phyloP scores from a whole-genome alignment of 2,113 vertebrate species.

The Vulpes ferrilata region DNA sequence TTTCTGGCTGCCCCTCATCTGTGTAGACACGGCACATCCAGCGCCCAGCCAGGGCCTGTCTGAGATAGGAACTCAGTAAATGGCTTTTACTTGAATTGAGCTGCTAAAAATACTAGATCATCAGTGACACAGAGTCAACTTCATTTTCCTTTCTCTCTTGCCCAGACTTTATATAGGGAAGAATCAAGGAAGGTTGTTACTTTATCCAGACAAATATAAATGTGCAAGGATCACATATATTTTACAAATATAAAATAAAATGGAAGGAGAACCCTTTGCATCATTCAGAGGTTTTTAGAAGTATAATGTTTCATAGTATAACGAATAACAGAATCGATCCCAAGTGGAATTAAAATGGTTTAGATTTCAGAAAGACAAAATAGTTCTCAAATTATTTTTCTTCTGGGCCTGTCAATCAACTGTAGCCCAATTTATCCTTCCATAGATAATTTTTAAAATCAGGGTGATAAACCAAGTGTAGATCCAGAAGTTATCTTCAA shows the following conservation, averaged over 20 bases:
- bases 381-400: slow-evolving; percentile 60
- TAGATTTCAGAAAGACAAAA: slow-evolving; percentile 66
- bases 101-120: neutral
- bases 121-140: neutral
- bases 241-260: slow-evolving; percentile 5
- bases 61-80: neutral
- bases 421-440: neutral
- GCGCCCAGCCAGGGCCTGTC: neutral
- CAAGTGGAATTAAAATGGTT: slow-evolving; percentile 59
- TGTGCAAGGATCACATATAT: neutral
- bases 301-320: slow-evolving; percentile 55
- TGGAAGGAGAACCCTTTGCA: neutral
- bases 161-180: neutral
- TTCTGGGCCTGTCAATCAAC: slow-evolving; percentile 48
- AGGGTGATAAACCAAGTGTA: neutral
- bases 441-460: slow-evolving; percentile 42
- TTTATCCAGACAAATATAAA: neutral
- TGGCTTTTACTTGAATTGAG: neutral
- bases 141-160: neutral
- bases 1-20: neutral
- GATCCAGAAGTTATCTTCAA: slow-evolving; percentile 31
- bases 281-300: slow-evolving; percentile 18
- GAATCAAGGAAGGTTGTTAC: neutral
- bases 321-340: slow-evolving; percentile 64
- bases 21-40: neutral